Evolutionary conservation across 2,888 invertebrate species (phyloP).

Genomic region (Amiota communis): DNA sequence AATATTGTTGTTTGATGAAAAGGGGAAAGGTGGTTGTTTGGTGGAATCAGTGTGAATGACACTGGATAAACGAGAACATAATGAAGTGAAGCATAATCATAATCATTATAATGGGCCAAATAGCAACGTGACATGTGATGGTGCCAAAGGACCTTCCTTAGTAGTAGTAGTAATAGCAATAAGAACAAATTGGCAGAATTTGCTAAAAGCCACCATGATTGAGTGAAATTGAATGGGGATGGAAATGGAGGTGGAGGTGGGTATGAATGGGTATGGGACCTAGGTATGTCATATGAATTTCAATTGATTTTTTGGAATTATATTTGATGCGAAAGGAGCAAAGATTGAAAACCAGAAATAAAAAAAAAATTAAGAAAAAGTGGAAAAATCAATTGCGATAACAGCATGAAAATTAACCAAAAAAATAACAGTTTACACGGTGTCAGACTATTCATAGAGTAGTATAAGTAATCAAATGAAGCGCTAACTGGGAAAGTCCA

Average conservation of each 20-base stretch:
- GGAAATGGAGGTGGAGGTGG: not conserved
- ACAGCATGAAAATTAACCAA: conserved; percentile 9
- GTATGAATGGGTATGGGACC: not conserved
- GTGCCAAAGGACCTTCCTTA: conserved; percentile 13
- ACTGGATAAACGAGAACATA: not conserved
- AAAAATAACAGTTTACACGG: not conserved
- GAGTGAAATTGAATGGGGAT: not conserved
- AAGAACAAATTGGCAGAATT: not conserved
- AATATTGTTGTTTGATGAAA: not conserved
- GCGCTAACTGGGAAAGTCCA: no score
- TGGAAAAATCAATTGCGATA: conserved; percentile 1
- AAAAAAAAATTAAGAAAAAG: not conserved
- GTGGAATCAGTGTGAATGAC: not conserved
- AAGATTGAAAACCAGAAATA: not conserved
- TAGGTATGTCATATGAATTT: conserved; percentile 27
- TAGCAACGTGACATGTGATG: conserved; percentile 32
- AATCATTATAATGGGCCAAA: not conserved
- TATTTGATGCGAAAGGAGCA: not conserved
- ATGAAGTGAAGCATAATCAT: conserved; percentile 16
- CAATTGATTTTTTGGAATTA: conserved; percentile 36
- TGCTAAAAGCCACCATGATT: not conserved
- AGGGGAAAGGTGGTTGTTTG: not conserved
- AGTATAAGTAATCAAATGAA: no score
- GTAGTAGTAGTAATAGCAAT: not conserved
- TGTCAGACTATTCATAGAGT: no score